These are phyloP conservation scores for Sitta carolinensis DNA, from an alignment of 2,797 vertebrate genomes.

Conservation along the genomic window DNA sequence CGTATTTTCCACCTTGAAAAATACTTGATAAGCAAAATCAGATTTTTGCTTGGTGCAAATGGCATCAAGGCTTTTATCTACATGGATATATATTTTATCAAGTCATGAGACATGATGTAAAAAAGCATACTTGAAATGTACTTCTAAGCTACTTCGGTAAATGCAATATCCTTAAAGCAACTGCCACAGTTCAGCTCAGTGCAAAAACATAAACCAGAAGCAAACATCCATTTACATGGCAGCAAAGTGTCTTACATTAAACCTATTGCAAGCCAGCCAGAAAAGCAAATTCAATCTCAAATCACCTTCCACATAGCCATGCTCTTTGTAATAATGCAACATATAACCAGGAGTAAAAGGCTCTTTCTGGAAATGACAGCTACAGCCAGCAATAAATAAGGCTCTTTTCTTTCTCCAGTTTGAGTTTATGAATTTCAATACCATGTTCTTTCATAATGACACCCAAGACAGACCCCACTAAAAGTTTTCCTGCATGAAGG, in stretches of 20 bases:
- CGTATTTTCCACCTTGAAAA: neutral
- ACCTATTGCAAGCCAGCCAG: neutral
- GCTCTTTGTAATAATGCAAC: neutral
- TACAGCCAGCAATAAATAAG: neutral
- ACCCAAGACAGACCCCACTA: neutral
- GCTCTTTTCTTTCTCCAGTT: neutral
- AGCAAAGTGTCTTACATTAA: neutral
- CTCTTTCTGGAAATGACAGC: neutral
- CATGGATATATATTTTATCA: neutral
- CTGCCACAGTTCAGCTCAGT: neutral
- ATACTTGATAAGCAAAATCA: neutral
- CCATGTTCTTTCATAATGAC: neutral
- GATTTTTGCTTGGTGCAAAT: neutral
- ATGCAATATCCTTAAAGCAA: neutral
- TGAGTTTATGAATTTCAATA: neutral
- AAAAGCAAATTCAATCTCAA: neutral
- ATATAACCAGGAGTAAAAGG: neutral
- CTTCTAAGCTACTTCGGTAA: neutral
- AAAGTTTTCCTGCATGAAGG: neutral
- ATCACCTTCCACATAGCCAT: neutral
- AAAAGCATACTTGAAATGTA: neutral
- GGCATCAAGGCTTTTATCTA: neutral
- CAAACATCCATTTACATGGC: neutral
- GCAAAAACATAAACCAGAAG: neutral
- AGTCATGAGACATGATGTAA: neutral